Evolutionary conservation across 1,140 invertebrate species (phyloP).

Genomic region (Drosophila albomicans): DNA sequence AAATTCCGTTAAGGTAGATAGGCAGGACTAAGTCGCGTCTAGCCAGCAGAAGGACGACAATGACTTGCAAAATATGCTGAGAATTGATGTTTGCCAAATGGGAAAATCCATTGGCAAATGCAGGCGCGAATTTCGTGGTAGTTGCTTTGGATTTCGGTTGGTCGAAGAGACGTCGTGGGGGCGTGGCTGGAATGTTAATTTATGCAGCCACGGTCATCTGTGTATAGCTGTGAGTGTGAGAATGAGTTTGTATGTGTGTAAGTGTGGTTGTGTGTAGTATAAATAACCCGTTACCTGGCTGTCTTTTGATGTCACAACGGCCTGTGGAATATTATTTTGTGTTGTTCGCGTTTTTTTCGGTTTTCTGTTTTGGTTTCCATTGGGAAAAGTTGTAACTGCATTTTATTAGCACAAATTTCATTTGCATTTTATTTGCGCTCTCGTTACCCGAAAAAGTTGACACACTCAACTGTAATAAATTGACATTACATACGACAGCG

Average conservation of each 20-base stretch:
- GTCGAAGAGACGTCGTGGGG: conserved; percentile 28
- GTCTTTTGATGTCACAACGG: conserved; percentile 46
- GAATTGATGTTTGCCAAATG: conserved; percentile 31
- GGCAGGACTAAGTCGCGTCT: not conserved
- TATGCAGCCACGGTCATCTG: conserved; percentile 51
- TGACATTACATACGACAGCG: conserved; percentile 49
- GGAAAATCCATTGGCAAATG: conserved; percentile 58
- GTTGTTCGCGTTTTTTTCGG: conserved; percentile 30
- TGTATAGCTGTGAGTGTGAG: not conserved
- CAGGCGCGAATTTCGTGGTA: conserved; percentile 63
- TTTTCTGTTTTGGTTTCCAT: conserved; percentile 35
- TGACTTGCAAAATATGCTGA: not conserved
- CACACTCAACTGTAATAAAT: conserved; percentile 60
- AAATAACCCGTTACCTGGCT: conserved; percentile 64
- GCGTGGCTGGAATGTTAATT: conserved; percentile 54
- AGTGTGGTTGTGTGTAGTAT: conserved; percentile 37
- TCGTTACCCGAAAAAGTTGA: conserved; percentile 46
- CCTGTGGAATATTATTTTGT: conserved; percentile 47
- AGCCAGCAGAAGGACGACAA: not conserved
- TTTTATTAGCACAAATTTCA: conserved; percentile 80
- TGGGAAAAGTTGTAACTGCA: conserved; percentile 73
- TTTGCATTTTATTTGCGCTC: conserved; percentile 78
- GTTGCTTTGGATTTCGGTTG: conserved; percentile 32
- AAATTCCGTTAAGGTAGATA: not conserved
- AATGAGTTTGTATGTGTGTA: conserved; percentile 10